Base-by-base conservation (phyloP, 1,140 invertebrate genomes). In the Psilanteris sp. region DNA sequence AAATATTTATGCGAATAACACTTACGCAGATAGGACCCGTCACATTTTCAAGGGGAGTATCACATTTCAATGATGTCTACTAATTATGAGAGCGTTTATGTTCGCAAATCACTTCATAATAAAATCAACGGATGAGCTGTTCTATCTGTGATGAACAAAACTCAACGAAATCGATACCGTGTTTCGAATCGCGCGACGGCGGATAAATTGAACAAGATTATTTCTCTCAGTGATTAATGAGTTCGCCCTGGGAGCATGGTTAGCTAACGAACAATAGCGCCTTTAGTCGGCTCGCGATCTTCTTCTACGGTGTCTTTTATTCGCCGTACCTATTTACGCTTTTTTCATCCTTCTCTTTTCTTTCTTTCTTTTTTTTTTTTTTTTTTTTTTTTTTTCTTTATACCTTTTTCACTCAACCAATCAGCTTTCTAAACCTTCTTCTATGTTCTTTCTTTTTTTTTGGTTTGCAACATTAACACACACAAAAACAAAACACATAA, bases 171-270 rank as follows among this genome's bases (percentile, higher is more conserved):
- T 46, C 29, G 37, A 71, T 71, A 67, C 54, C 48, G 46, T 9
- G 24, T 37, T 31, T 22, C 11, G 14, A 39, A 20, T 41, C 46
- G 26, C 39, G 27, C 24, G 20, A 32, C 34, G 16, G 31, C 18
- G 34, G 24, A 32, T 66, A 43, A 66, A 66, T 73, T 43, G 43
- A 64, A 66, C 32, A 29, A 20, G 50, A 52, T 55, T 73, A 73
- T 66, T 73, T 66, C 59, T 66, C 52, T 73, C 70, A 66, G 59
- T 73, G 59, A 73, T 59, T 66, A 66, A 73, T 59, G 50, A 44
- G 41, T 59, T 66, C 36, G 59, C 29, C 22, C 5, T 8, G 16
- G 36, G 50, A 66, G 41, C 24, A 62, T 61, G 66, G 34, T 34
- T 61, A 8, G 34, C 13, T 44, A 24, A 57, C 41, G 34, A 72